These are phyloP conservation scores for Polyommatus icarus DNA, from an alignment of 2,888 invertebrate genomes.

Conservation along the genomic window DNA sequence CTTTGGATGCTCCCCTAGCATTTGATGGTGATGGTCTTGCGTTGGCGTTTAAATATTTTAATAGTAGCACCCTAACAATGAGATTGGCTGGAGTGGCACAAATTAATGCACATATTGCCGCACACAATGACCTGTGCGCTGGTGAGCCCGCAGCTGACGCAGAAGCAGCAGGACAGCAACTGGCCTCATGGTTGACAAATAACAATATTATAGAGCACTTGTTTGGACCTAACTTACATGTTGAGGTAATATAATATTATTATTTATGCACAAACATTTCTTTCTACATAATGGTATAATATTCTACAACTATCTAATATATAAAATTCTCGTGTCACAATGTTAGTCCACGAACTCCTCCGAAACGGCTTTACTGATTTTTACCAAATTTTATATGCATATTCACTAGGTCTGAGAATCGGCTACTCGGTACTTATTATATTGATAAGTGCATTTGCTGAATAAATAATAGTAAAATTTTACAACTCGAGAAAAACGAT, in stretches of 20 bases:
- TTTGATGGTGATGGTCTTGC: slow-evolving; percentile 94
- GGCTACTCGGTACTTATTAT: no score
- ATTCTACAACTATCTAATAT: no score
- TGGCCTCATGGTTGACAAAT: slow-evolving; percentile 93
- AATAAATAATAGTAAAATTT: no score
- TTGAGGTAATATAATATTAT: slow-evolving; percentile 83
- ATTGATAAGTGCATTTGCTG: no score
- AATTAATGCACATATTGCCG: slow-evolving; percentile 95
- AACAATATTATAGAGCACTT: slow-evolving; percentile 96
- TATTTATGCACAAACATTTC: background rate
- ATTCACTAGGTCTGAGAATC: no score
- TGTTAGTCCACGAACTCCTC: no score
- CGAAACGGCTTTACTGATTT: no score
- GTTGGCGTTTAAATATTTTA: slow-evolving; percentile 97
- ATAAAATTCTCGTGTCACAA: no score
- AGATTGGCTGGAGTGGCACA: slow-evolving; percentile 95
- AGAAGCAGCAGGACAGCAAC: slow-evolving; percentile 89
- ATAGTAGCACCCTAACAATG: slow-evolving; percentile 96
- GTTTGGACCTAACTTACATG: slow-evolving; percentile 98
- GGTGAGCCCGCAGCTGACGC: slow-evolving; percentile 93
- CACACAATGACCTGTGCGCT: slow-evolving; percentile 94
- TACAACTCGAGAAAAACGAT: no score
- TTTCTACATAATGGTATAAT: no score
- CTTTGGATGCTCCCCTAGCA: slow-evolving; percentile 90
- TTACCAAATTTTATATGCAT: no score